phyloP scores from a whole-genome alignment of 2,797 vertebrate species.

The Acanthopagrus latus region DNA sequence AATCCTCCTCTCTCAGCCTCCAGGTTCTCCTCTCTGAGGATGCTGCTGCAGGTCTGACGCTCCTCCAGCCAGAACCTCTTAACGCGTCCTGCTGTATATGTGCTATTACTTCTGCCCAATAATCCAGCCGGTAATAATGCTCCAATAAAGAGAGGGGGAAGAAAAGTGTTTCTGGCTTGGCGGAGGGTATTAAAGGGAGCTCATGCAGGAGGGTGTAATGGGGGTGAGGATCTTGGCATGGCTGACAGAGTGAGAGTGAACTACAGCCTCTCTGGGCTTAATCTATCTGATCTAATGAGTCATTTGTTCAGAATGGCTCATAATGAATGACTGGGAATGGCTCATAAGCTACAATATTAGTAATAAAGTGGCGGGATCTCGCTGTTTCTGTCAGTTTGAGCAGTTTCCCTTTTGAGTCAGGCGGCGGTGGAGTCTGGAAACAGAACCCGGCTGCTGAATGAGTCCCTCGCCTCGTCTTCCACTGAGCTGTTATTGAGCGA shows the following conservation, averaged over 20 bases:
- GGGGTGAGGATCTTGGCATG: constrained; percentile 21
- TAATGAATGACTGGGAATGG: constrained; percentile 17
- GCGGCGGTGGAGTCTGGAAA: neutral
- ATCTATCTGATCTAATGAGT: constrained; percentile 46
- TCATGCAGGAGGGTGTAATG: constrained; percentile 20
- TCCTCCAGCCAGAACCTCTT: constrained; percentile 36
- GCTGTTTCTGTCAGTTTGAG: neutral
- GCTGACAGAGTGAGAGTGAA: constrained; percentile 36
- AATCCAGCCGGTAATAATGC: constrained; percentile 26
- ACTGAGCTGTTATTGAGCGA: neutral
- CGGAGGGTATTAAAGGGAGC: constrained; percentile 16
- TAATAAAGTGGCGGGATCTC: constrained; percentile 1
- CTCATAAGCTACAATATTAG: neutral
- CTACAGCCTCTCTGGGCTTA: constrained; percentile 24
- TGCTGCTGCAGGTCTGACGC: constrained; percentile 30
- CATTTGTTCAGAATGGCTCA: constrained; percentile 29
- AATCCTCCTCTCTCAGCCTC: constrained; percentile 24
- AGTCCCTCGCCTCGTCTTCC: neutral
- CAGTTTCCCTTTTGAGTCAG: neutral
- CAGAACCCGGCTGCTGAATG: neutral
- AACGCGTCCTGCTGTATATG: constrained; percentile 13
- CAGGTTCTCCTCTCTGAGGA: constrained; percentile 45
- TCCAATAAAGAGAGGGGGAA: constrained; percentile 24
- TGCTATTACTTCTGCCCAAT: constrained; percentile 10
- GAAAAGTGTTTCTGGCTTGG: constrained; percentile 32